Conservation (phyloP, 1,140 invertebrate species). For the Lepidurus packardi region DNA sequence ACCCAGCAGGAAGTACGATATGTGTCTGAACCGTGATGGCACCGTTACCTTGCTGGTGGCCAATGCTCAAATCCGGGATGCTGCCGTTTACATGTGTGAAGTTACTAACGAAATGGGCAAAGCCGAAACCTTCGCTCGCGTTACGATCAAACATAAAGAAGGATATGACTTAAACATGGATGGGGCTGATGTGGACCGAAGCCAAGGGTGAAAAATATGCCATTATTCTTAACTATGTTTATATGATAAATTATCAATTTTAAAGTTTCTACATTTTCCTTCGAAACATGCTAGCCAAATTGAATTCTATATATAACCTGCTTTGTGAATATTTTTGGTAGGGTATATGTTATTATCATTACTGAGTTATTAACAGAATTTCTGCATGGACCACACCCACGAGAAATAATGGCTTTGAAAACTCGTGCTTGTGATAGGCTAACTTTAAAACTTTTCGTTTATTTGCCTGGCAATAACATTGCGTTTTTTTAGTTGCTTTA, state of each 20-base stretch:
- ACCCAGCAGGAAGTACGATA: conserved; percentile 63
- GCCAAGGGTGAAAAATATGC: neutral
- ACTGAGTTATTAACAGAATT: too few relatives aligned
- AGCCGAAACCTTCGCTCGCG: conserved; percentile 20
- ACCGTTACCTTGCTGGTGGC: conserved; percentile 65
- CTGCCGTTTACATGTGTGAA: conserved; percentile 78
- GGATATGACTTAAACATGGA: neutral
- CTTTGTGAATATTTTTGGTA: neutral
- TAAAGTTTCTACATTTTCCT: neutral
- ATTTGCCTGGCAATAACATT: too few relatives aligned
- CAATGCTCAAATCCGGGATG: conserved; percentile 60
- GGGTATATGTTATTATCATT: too few relatives aligned
- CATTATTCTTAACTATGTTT: conserved; percentile 2
- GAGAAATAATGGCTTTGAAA: too few relatives aligned
- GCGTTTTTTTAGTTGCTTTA: too few relatives aligned
- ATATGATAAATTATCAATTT: neutral
- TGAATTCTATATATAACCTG: neutral
- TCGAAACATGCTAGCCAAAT: neutral
- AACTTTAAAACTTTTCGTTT: too few relatives aligned
- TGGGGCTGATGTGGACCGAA: neutral
- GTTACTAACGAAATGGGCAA: conserved; percentile 71
- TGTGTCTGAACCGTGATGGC: conserved; percentile 71
- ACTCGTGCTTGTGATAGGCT: too few relatives aligned
- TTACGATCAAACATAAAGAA: conserved; percentile 22
- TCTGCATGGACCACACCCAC: too few relatives aligned